phyloP scores from a whole-genome alignment of 2,797 vertebrate species.

The Halcyon badia region DNA sequence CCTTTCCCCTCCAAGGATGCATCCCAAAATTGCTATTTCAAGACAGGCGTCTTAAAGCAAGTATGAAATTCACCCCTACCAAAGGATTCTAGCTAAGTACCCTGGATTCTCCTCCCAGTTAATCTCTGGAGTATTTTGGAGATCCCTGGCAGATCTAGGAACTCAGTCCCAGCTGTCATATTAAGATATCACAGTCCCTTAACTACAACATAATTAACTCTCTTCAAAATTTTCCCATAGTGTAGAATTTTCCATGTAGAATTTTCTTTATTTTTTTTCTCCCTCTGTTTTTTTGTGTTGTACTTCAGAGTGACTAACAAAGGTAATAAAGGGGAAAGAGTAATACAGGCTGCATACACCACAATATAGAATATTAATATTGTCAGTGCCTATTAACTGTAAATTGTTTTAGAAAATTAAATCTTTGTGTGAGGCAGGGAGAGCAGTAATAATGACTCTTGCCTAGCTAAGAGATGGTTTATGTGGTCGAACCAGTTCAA shows the following conservation, averaged over 20 bases:
- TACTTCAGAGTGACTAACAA: not conserved
- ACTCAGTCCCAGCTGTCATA: rapidly evolving
- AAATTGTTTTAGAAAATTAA: not conserved
- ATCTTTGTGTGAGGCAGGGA: not conserved
- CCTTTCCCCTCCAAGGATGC: not conserved
- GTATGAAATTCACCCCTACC: not conserved
- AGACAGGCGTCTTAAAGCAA: not conserved
- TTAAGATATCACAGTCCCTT: not conserved
- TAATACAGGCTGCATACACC: not conserved
- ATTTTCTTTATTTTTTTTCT: not conserved
- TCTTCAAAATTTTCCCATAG: not conserved
- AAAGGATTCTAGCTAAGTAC: not conserved
- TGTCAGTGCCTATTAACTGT: not conserved
- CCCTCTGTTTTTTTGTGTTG: rapidly evolving
- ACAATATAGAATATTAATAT: not conserved
- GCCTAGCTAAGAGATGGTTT: not conserved
- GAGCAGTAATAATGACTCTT: not conserved
- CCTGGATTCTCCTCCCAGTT: not conserved
- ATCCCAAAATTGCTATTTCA: not conserved
- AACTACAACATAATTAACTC: not conserved
- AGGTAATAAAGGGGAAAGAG: not conserved
- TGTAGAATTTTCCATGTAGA: not conserved
- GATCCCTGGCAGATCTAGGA: not conserved
- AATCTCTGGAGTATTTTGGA: rapidly evolving
- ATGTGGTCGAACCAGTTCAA: not conserved